phyloP scores from a whole-genome alignment of 2,113 vertebrate genomes.

The Turdus rufiventris region DNA sequence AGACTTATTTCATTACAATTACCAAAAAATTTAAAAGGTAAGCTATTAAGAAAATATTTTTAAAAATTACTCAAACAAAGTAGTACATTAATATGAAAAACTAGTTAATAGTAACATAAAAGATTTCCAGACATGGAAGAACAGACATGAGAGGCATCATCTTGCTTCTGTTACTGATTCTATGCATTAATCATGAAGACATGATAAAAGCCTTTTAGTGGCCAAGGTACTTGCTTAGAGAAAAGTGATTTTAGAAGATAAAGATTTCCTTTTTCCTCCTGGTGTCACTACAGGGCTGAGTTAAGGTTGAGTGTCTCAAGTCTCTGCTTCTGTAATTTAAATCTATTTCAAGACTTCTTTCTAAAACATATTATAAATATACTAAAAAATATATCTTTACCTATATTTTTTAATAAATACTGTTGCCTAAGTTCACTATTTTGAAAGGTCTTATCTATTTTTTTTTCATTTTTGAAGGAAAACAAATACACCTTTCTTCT shows the following conservation, averaged over 20 bases:
- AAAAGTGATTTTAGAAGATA: not conserved
- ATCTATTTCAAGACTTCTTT: not conserved
- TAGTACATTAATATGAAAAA: not conserved
- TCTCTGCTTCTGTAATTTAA: not conserved
- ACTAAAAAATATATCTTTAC: not conserved
- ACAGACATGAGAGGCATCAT: not conserved
- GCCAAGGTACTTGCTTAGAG: not conserved
- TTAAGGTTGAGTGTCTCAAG: not conserved
- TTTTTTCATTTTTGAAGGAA: not conserved
- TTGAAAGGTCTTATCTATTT: not conserved
- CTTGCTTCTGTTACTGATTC: not conserved
- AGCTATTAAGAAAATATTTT: not conserved
- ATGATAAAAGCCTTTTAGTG: not conserved
- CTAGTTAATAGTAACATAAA: not conserved
- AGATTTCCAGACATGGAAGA: not conserved
- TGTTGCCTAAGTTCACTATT: not conserved
- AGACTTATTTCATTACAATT: not conserved
- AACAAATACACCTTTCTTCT: not conserved
- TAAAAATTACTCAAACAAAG: not conserved
- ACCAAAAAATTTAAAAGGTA: not conserved
- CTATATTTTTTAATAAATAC: not conserved
- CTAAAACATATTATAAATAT: not conserved
- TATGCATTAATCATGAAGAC: constrained; percentile 2
- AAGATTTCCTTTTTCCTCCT: constrained; percentile 10
- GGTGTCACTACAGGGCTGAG: constrained; percentile 9